Conservation (phyloP, 2,113 vertebrate genomes). For the Notechis scutatus region DNA sequence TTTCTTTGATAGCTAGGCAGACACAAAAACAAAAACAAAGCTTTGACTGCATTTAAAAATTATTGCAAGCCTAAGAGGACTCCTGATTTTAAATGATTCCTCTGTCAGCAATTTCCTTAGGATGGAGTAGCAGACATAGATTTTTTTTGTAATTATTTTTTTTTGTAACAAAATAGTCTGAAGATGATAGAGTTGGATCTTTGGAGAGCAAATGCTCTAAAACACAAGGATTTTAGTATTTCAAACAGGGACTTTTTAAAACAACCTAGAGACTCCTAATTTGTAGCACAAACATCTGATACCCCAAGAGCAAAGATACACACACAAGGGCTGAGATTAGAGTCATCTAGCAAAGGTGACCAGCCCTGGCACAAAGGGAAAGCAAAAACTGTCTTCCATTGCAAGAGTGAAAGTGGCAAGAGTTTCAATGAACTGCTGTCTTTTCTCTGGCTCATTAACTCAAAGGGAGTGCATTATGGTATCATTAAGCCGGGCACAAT, state of each 20-base stretch:
- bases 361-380: neutral
- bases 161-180: neutral
- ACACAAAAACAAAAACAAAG: neutral
- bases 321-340: neutral
- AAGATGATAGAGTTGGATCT: neutral
- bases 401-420: neutral
- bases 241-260: neutral
- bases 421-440: neutral
- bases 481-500: neutral
- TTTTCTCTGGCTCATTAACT: neutral
- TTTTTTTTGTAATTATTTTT: neutral
- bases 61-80: neutral
- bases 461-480: neutral
- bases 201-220: neutral
- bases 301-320: neutral
- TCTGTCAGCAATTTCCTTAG: neutral
- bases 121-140: neutral
- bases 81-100: neutral
- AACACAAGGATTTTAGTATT: neutral
- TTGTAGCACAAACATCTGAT: neutral
- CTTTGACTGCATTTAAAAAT: neutral
- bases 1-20: neutral
- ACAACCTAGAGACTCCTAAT: neutral
- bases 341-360: neutral
- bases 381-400: neutral